A percentile compares a stretch with the other conserved stretches of the same genome.
These are phyloP conservation scores for Saiga tatarica DNA, from an alignment of 2,113 vertebrate species.

Conservation along the genomic window DNA sequence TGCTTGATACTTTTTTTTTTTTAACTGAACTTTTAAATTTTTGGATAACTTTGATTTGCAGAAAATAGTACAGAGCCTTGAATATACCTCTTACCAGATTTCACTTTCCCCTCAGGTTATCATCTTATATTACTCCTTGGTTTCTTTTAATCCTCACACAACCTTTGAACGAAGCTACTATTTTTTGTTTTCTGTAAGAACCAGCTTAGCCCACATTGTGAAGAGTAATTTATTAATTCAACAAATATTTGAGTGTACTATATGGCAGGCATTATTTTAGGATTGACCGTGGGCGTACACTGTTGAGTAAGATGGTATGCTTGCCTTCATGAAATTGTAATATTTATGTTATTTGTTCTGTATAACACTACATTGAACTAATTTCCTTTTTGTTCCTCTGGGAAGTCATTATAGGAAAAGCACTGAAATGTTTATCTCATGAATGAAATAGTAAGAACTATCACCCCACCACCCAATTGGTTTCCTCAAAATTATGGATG, in stretches of 20 bases:
- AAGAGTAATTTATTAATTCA: not conserved
- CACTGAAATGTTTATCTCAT: not conserved
- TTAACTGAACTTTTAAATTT: slow-evolving; percentile 32
- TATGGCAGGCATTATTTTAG: slow-evolving; percentile 15
- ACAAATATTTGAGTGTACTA: not conserved
- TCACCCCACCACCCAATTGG: not conserved
- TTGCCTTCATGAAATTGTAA: not conserved
- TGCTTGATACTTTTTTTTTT: not conserved
- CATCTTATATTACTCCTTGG: not conserved
- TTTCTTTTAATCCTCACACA: slow-evolving; percentile 39
- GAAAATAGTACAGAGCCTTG: not conserved
- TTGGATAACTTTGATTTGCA: slow-evolving; percentile 19
- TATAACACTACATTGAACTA: not conserved
- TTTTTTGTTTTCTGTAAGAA: slow-evolving; percentile 31
- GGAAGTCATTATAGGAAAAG: slow-evolving; percentile 1
- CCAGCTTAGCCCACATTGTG: not conserved
- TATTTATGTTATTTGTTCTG: not conserved
- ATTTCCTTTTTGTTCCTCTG: slow-evolving; percentile 1
- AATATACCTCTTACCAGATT: not conserved
- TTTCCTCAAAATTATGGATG: not conserved
- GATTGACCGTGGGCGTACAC: not conserved
- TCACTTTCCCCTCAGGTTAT: not conserved
- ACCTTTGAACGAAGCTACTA: not conserved
- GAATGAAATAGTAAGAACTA: not conserved
- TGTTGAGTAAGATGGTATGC: not conserved